Evolutionary conservation across 2,113 vertebrate species (phyloP).

Genomic region (Paradisaea rubra): DNA sequence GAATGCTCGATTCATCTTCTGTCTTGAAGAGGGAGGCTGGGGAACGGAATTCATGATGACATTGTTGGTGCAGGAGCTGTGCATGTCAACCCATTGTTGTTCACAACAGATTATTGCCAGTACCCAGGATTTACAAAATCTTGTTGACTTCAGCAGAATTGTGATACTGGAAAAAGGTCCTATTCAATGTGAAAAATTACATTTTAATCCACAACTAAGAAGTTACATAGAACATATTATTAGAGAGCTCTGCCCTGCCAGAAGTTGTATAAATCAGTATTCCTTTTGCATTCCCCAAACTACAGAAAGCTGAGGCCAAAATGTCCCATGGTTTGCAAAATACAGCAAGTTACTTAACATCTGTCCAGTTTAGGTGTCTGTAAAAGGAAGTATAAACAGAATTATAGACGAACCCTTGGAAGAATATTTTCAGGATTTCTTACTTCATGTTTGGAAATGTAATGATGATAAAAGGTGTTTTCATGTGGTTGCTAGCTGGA

Average conservation of each 20-base stretch:
- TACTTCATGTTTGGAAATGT: not conserved
- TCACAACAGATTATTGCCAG: not conserved
- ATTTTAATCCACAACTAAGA: not conserved
- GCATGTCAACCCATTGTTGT: not conserved
- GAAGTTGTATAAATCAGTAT: not conserved
- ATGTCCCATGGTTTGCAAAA: not conserved
- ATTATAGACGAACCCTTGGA: not conserved
- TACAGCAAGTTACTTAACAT: not conserved
- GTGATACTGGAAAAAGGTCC: not conserved
- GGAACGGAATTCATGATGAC: not conserved
- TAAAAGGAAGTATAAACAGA: not conserved
- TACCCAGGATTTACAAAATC: not conserved
- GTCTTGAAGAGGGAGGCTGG: not conserved
- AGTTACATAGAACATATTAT: not conserved
- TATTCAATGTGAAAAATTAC: not conserved
- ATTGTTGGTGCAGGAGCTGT: not conserved
- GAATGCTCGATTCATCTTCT: not conserved
- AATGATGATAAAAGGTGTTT: not conserved
- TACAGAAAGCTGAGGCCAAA: not conserved
- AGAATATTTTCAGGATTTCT: not conserved
- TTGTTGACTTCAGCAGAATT: not conserved
- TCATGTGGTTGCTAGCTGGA: not conserved
- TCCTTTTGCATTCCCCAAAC: not conserved
- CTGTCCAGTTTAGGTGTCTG: not conserved
- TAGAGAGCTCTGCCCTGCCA: not conserved